Evolutionary conservation across 2,113 vertebrate genomes (phyloP), one percentile per base, ranked within the genome.

Genomic region (Cololabis saira): DNA sequence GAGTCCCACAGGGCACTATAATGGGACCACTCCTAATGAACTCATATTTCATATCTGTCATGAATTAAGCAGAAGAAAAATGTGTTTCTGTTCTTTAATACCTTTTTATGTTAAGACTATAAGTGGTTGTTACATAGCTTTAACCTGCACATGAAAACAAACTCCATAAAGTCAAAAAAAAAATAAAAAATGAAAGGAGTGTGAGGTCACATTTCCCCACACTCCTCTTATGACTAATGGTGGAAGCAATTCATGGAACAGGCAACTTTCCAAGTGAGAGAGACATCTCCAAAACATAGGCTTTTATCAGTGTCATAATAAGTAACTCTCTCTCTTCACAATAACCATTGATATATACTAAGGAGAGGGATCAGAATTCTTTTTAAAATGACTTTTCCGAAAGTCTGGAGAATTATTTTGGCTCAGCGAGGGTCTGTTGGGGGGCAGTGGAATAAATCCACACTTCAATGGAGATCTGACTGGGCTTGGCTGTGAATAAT

Each of bases 1-100:
- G 83, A 61, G 62, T 89, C 87, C 84, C 90, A 41, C 87, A 83
- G 83, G 87, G 82, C 61, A 71, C 53, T 63, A 14, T 83, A 75
- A 80, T 67, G 67, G 78, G 80, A 71, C 78, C 86, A 61, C 76
- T 89, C 71, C 70, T 88, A 86, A 88, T 91, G 77, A 89, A 87
- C 83, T 88, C 79, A 79, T 87, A 80, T 85, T 84, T 89, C 81
- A 80, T 73, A 74, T 82, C 81, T 90, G 82, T 84, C 81, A 87
- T 71, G 70, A 74, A 52, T 72, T 83, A 76, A 74, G 56, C 54
- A 41, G 48, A 78, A 53, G 71, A 50, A 30, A 12, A 66, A 53
- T 67, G 33, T 7, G 33, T 37, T 9, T 37, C 33, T 37, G 33
- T 37, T 30, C 30, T 30, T 30, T 30, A 8, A 30, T 30, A 30